Evolutionary conservation across 2,113 vertebrate species (phyloP).

Genomic region (Seriola dumerili): DNA sequence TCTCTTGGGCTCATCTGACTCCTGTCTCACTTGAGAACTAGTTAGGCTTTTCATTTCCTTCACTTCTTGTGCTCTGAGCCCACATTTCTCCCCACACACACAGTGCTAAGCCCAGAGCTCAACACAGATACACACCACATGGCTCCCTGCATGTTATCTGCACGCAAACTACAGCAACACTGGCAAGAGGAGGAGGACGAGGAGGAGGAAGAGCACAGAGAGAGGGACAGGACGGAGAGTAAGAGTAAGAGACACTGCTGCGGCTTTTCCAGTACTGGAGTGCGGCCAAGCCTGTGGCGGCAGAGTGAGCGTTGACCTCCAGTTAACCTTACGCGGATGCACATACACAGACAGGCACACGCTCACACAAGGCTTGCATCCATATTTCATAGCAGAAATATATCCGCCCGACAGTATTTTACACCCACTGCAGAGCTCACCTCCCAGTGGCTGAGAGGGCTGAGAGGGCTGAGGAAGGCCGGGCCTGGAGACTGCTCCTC

Average conservation of each 20-base stretch:
- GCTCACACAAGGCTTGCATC: constrained; percentile 68
- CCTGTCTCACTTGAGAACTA: constrained; percentile 52
- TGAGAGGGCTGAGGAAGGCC: constrained; percentile 20
- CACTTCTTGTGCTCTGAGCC: constrained; percentile 41
- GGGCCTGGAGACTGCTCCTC: constrained; percentile 53
- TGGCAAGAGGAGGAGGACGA: constrained; percentile 37
- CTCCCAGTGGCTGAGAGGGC: constrained; percentile 57
- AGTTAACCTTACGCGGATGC: constrained; percentile 71
- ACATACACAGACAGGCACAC: constrained; percentile 29
- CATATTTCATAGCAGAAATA: constrained; percentile 83
- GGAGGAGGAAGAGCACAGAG: constrained; percentile 21
- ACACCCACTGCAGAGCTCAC: constrained; percentile 69
- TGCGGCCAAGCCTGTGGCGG: constrained; percentile 78
- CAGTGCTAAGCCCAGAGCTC: constrained; percentile 62
- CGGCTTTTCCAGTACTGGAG: constrained; percentile 69
- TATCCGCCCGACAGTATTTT: constrained; percentile 72
- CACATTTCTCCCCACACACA: constrained; percentile 34
- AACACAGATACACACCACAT: constrained; percentile 65
- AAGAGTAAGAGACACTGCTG: constrained; percentile 50
- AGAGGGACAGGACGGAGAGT: constrained; percentile 13
- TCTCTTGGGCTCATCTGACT: constrained; percentile 44
- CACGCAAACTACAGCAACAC: constrained; percentile 47
- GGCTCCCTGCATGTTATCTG: constrained; percentile 50
- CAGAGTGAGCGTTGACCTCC: constrained; percentile 80
- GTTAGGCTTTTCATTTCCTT: constrained; percentile 65